Conservation (phyloP, 2,113 vertebrate genomes). For the Lepisosteus oculatus region DNA sequence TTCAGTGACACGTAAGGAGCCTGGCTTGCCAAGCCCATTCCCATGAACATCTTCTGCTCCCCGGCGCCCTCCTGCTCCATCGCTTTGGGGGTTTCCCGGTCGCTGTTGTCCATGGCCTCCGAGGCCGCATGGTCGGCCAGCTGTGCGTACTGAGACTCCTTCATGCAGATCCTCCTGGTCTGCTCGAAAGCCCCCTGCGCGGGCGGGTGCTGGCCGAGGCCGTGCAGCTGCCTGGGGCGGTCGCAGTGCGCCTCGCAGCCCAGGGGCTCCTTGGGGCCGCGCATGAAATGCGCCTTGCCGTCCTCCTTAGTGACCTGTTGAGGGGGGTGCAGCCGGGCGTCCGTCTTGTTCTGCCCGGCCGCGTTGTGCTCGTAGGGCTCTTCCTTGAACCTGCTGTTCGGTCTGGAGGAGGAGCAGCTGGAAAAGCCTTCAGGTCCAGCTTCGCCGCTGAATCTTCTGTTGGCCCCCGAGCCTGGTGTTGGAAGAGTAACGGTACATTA, state of each 20-base stretch:
- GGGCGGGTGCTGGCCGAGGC: slow-evolving; percentile 61
- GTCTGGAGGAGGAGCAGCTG: slow-evolving; percentile 48
- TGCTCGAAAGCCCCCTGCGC: slow-evolving; percentile 68
- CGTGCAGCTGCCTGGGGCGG: slow-evolving; percentile 56
- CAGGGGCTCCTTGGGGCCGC: slow-evolving; percentile 47
- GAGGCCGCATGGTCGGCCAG: slow-evolving; percentile 28
- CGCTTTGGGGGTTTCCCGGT: slow-evolving; percentile 37
- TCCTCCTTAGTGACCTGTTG: slow-evolving; percentile 57
- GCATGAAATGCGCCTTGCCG: slow-evolving; percentile 51
- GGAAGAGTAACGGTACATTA: slow-evolving; percentile 18
- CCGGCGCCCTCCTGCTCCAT: slow-evolving; percentile 44
- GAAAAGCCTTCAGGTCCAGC: slow-evolving; percentile 48
- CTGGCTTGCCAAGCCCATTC: slow-evolving; percentile 54
- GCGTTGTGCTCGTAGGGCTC: slow-evolving; percentile 53
- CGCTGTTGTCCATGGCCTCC: slow-evolving; percentile 36
- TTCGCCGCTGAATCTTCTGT: slow-evolving; percentile 55
- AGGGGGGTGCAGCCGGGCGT: slow-evolving; percentile 42
- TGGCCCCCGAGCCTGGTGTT: slow-evolving; percentile 40
- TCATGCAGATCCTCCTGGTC: slow-evolving; percentile 61
- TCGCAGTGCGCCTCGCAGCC: slow-evolving; percentile 55
- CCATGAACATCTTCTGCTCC: slow-evolving; percentile 48
- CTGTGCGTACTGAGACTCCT: slow-evolving; percentile 57
- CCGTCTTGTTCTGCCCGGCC: slow-evolving; percentile 45
- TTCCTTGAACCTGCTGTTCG: slow-evolving; percentile 65
- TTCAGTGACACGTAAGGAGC: slow-evolving; percentile 79